These are phyloP conservation scores for Paradisaea rubra DNA, from an alignment of 2,113 vertebrate genomes.

Conservation along the genomic window DNA sequence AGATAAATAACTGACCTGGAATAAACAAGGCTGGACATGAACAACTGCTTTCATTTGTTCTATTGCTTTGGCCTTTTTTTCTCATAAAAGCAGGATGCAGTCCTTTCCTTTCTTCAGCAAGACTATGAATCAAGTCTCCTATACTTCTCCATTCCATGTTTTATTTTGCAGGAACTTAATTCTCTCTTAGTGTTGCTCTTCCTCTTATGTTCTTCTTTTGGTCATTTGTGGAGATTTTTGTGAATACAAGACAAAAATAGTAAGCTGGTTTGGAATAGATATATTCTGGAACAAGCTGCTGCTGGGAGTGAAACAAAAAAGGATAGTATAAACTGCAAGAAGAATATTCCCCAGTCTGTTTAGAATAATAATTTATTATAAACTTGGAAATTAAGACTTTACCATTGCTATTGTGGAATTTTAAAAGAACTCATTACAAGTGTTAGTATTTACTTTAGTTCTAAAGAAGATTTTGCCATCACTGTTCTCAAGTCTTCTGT, in stretches of 20 bases:
- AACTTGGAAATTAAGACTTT: neutral
- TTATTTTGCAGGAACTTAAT: neutral
- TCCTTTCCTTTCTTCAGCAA: neutral
- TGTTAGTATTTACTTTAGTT: neutral
- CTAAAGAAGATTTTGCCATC: neutral
- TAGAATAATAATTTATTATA: neutral
- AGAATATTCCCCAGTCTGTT: neutral
- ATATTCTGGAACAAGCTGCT: neutral
- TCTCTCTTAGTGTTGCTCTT: neutral
- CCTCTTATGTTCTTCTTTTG: neutral
- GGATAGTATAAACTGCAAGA: neutral
- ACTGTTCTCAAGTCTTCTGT: neutral
- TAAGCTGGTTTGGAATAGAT: neutral
- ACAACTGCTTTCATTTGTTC: neutral
- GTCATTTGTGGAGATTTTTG: neutral
- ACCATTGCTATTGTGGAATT: neutral
- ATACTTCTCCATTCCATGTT: neutral
- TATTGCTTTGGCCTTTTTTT: neutral
- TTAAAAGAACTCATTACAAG: neutral
- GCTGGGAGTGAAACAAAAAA: neutral
- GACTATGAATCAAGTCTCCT: neutral
- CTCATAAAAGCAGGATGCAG: neutral
- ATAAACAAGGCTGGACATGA: neutral
- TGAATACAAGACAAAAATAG: neutral
- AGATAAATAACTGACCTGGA: neutral